A percentile compares a stretch with the other conserved stretches of the same genome.
These are phyloP conservation scores for Eupleurogrammus muticus DNA, from an alignment of 2,797 vertebrate genomes.

Conservation along the genomic window DNA sequence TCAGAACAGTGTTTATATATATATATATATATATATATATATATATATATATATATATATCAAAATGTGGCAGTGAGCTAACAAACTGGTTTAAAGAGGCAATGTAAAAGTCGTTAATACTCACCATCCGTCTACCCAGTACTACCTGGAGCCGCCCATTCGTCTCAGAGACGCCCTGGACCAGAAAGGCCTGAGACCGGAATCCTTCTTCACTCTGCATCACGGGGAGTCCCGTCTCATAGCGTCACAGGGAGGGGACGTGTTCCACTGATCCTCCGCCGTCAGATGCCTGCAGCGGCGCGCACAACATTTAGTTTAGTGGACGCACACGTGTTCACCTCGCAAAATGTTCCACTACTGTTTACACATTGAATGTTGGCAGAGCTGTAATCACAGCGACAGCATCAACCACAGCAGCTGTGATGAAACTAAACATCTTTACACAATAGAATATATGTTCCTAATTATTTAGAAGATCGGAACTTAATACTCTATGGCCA, in stretches of 20 bases:
- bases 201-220: slow-evolving; percentile 91
- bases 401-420: slow-evolving; percentile 4
- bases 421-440: neutral
- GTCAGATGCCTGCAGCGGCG: slow-evolving; percentile 24
- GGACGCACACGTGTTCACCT: too few relatives aligned
- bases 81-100: neutral
- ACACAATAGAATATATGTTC: neutral
- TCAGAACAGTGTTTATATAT: neutral
- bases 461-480: neutral
- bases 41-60: too few relatives aligned
- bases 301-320: slow-evolving; percentile 17
- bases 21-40: too few relatives aligned
- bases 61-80: neutral
- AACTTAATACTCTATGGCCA: neutral
- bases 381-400: slow-evolving; percentile 3
- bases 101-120: too few relatives aligned
- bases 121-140: slow-evolving; percentile 72
- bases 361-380: slow-evolving; percentile 36
- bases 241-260: slow-evolving; percentile 72
- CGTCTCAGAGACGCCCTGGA: slow-evolving; percentile 90
- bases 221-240: slow-evolving; percentile 92
- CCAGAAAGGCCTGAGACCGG: slow-evolving; percentile 85
- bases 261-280: slow-evolving; percentile 70
- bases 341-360: slow-evolving; percentile 16
- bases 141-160: slow-evolving; percentile 92